Evolutionary conservation across 2,888 invertebrate genomes (phyloP), one percentile per base, ranked within the genome.

Genomic region (Acrobasis suavella): DNA sequence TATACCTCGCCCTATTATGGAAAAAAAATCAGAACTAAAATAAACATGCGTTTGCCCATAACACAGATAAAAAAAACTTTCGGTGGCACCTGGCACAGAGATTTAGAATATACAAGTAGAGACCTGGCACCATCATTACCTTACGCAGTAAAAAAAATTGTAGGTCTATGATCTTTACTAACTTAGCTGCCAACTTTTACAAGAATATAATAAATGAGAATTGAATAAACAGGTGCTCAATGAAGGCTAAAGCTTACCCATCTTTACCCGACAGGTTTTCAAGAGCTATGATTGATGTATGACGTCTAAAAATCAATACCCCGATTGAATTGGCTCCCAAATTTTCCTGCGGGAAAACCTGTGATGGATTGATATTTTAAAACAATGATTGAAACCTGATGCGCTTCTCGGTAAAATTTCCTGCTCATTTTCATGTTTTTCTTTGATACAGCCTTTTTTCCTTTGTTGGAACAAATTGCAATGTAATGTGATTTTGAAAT

Each of bases 281-380:
- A 17, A 42, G 42, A 42, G 39, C 50, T 38, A 22, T 51, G 60
- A 60, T 60, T 51, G 50, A 51, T 39, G 60, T 60, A 16, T 51
- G 60, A 60, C 51, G n/a, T 10, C 15, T 39, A 50, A 38, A 22
- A 60, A 60, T 51, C 60, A 60, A 60, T 60, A 51, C 37, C 17
- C 60, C 39, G 51, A 60, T 60, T 60, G 60, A 51, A 50, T 56
- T 56, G 12, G 38, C 17, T 38, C 60, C 60, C 39, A 51, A 56
- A 56, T 60, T 50, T 50, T 50, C 39, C 38, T 32, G n/a, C 14
- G 38, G 60, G 17, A 37, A 16, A 50, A 32, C 60, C 22, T 39
- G n/a, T 60, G 60, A 60, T 16, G 12, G 38, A 60, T 60, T 51
- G 50, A 15, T 51, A 60, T 50, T n/a, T 60, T 51, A 50, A 60